Evolutionary conservation across 2,113 vertebrate species (phyloP).

Genomic region (Daubentonia madagascariensis): DNA sequence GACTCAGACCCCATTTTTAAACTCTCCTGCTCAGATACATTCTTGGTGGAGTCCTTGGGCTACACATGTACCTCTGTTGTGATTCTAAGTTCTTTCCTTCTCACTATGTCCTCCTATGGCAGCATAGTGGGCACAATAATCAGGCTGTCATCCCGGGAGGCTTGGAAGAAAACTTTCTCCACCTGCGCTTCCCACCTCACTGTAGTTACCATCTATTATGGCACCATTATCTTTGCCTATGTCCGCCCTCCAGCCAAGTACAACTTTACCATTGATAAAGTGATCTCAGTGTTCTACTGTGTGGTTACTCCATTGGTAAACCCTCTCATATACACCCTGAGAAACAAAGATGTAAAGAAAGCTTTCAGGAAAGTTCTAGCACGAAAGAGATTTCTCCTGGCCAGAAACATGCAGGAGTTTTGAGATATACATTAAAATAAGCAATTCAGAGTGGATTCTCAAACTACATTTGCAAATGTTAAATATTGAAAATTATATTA

Average conservation of each 20-base stretch:
- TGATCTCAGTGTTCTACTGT: slow-evolving; percentile 61
- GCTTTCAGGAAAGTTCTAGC: slow-evolving; percentile 41
- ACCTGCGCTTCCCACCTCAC: slow-evolving; percentile 62
- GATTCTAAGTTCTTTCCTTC: slow-evolving; percentile 56
- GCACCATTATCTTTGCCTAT: slow-evolving; percentile 67
- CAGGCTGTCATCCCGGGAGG: slow-evolving; percentile 33
- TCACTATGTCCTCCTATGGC: slow-evolving; percentile 44
- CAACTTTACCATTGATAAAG: slow-evolving; percentile 54
- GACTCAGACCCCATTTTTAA: slow-evolving; percentile 67
- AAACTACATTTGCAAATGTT: background rate
- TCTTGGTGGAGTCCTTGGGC: background rate
- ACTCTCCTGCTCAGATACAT: slow-evolving; percentile 65
- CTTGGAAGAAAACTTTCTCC: slow-evolving; percentile 55
- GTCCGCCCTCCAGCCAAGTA: slow-evolving; percentile 48
- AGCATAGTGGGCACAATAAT: slow-evolving; percentile 44
- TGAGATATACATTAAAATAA: background rate
- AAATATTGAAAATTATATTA: background rate
- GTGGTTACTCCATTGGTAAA: slow-evolving; percentile 55
- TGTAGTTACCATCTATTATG: slow-evolving; percentile 62
- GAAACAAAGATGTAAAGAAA: slow-evolving; percentile 65
- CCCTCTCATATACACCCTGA: slow-evolving; percentile 61
- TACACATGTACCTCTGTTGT: slow-evolving; percentile 60
- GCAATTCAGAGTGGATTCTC: background rate
- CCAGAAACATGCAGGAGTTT: background rate
- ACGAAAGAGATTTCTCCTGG: background rate